These are phyloP conservation scores for Ophioninae sp. DNA, from an alignment of 2,888 invertebrate genomes.

Conservation along the genomic window DNA sequence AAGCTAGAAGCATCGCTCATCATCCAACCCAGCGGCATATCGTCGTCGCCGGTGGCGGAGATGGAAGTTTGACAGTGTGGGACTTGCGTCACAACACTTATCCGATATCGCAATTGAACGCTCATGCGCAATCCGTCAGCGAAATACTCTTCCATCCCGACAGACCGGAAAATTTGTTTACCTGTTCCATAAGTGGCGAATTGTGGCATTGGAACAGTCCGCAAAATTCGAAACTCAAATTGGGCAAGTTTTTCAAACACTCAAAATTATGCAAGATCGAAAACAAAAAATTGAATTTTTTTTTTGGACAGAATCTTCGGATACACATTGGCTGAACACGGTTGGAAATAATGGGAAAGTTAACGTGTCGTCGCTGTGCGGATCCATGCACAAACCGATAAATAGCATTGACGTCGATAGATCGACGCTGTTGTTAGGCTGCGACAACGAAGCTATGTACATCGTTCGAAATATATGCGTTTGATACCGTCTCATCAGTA, in stretches of 20 bases:
- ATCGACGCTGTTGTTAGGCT: conserved; percentile 89
- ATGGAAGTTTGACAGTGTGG: conserved; percentile 94
- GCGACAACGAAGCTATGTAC: conserved; percentile 95
- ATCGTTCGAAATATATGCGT: conserved; percentile 85
- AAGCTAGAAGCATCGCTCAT: conserved; percentile 88
- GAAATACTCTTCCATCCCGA: conserved; percentile 94
- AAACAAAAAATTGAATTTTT: background rate
- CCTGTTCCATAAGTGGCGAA: conserved; percentile 91
- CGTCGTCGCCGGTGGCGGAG: conserved; percentile 91
- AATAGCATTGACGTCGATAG: conserved; percentile 91
- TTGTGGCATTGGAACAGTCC: conserved; percentile 92
- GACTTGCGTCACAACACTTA: conserved; percentile 92
- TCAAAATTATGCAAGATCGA: background rate
- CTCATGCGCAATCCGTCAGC: conserved; percentile 89
- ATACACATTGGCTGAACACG: conserved; percentile 82
- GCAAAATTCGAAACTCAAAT: conserved; percentile 75
- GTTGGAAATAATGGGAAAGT: conserved; percentile 83
- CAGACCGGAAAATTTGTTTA: conserved; percentile 91
- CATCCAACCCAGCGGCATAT: conserved; percentile 95
- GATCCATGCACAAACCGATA: conserved; percentile 88
- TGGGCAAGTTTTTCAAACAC: conserved; percentile 68
- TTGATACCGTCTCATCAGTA: conserved; percentile 60
- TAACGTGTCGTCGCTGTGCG: conserved; percentile 88
- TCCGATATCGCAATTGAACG: conserved; percentile 91
- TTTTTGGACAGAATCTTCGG: conserved; percentile 72